Conservation (phyloP, 2,113 vertebrate genomes). For the Sarotherodon lohbergeri region DNA sequence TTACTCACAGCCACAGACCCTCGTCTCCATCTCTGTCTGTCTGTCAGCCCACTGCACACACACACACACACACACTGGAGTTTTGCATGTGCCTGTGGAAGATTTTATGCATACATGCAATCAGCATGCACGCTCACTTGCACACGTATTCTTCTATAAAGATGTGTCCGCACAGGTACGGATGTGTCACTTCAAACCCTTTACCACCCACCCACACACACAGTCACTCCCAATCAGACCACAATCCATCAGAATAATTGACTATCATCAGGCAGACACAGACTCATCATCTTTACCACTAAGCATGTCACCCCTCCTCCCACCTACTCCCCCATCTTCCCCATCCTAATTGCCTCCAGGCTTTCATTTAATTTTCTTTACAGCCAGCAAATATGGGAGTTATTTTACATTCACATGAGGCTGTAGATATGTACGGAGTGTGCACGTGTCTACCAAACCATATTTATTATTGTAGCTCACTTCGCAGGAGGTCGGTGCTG, state of each 20-base stretch:
- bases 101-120: background rate
- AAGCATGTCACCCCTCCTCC: background rate
- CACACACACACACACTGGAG: background rate
- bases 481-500: background rate
- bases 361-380: constrained; percentile 15
- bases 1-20: constrained; percentile 56
- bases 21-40: constrained; percentile 58
- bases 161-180: background rate
- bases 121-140: background rate
- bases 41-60: background rate
- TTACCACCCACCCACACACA: background rate
- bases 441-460: background rate
- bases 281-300: constrained; percentile 34
- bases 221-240: constrained; percentile 16
- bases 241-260: constrained; percentile 44
- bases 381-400: background rate
- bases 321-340: background rate
- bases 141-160: background rate
- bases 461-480: background rate
- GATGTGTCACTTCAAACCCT: background rate
- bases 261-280: constrained; percentile 44
- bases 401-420: background rate
- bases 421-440: background rate
- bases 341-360: constrained; percentile 46
- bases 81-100: background rate